Base-by-base conservation (phyloP, 2,113 vertebrate genomes). In the Gallinago jamesoni region DNA sequence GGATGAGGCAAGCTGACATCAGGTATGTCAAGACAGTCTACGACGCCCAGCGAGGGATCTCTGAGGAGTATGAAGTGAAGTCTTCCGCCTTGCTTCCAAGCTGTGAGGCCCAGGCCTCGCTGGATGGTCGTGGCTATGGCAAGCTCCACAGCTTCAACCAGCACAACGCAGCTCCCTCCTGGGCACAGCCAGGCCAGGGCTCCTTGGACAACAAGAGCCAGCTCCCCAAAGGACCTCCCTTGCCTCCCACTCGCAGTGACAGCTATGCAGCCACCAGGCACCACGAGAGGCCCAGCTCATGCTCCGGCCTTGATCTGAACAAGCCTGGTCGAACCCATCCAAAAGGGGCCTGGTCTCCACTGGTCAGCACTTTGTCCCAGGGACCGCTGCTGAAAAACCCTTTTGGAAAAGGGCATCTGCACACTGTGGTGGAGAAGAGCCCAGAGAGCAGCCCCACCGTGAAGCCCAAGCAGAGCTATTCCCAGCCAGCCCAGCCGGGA, bases 341-440 rank as follows among this genome's bases (percentile, higher is more conserved):
- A 0, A 99, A 98, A 95, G 98, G 98, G 22, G 93, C 98, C 60
- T 98, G 98, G 98, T 96, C 98, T 75, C 98, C 97, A 4, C 97
- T 98, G 45, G 92, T 93, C 82, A 96, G 98, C 67, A 88, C 97
- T 1, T 95, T 98, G 19, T 87, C 98, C 28, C 97, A 97, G 93
- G 98, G 95, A 7, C 96, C 60, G 0, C 92, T 88, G 67, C 89
- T 93, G 84, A 98, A 98, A 55, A 33, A 88, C 12, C 39, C 84
- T 18, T 97, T 98, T 2, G n/a, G 96, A 4, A 99, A 99, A 81
- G 99, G 99, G 27, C 99, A 99, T 67, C 98, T 99, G 90, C 99
- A 99, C 94, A 99, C 99, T 0, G 98, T 99, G 78, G 95, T 98
- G 48, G 99, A 99, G 97, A 99, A 99, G 96, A 99, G 99, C 94